Base-by-base conservation (phyloP, 2,888 invertebrate species). In the Tetanocera ferruginea region DNA sequence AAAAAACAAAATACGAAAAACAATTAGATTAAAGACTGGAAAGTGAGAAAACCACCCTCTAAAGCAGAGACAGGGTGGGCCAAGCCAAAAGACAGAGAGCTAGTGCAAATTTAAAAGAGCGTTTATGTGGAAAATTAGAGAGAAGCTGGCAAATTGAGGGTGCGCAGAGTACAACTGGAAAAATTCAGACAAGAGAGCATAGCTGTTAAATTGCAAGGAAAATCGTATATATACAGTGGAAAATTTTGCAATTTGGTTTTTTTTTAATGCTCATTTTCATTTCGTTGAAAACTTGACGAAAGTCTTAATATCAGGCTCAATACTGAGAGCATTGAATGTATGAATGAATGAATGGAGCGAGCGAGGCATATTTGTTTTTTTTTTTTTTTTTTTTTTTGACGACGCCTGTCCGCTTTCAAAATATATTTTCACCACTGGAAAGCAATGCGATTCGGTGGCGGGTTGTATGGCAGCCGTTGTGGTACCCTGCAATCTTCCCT, bases 401-500 rank as follows among this genome's bases (percentile, higher is more conserved):
- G 57, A 19, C 57, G 57, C 57, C 19, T n/a, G 57, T 60, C 25
- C 57, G 57, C 57, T 23, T 60, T 23, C 23, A 23, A 28, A 60
- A 23, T 23, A 23, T 3, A 19, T 28, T 60, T 23, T 23, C 19
- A 25, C 57, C 25, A 28, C 23, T 23, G 25, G 57, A 19, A 19
- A 23, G 49, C 17, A 17, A 6, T 25, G 37, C 49, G 57, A 28
- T 19, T 72, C 60, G 57, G 37, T 60, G 23, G 25, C n/a, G 28
- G 28, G 31, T 31, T 31, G 31, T 31, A 9, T 25, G 25, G 2
- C 17, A 11, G 52, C 9, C 31, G n/a, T 28, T 64, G 80, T n/a
- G 31, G 28, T 23, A 28, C 31, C 43, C 43, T 76, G 52, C 72
- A 81, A 83, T 83, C 84, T 82, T 83, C 85, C 84, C 84, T 84